Evolutionary conservation across 2,113 vertebrate genomes (phyloP), one percentile per base, ranked within the genome.

Genomic region (Stegostoma tigrinum): DNA sequence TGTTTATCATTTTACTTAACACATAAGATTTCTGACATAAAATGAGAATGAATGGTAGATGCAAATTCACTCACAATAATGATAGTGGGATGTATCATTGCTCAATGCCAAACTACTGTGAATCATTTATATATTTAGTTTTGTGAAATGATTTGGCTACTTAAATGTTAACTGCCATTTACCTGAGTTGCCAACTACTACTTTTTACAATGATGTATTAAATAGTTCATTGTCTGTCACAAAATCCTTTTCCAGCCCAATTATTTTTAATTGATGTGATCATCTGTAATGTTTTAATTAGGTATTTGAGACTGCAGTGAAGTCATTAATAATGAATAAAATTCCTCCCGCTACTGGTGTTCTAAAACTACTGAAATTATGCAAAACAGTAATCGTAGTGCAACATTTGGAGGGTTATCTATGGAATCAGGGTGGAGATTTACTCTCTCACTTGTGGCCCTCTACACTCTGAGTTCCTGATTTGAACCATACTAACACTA

Each of bases 291-390:
- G 72, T 75, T 78, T 78, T n/a, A n/a, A 78, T 78, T 78, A n/a
- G 30, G 34, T 78, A 78, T 12, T 2, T 78, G 12, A 78, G 72
- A 34, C 12, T 78, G 72, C 30, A 78, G 23, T 78, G 30, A 78
- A 78, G 70, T 78, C 72, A 78, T 8, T 78, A 78, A 78, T 78
- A 78, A n/a, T n/a, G 72, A 15, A n/a, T 78, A 78, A 78, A 12
- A 10, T n/a, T n/a, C 5, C 5, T 8, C 5, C 27, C 27, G 70
- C 70, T 34, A 78, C 30, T 78, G 30, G 72, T 78, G 30, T 30
- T 78, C 27, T 78, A 78, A 34, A 78, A 78, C 80, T 85, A 42
- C 42, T 85, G 72, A 85, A 85, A 85, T 85, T 85, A 85, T 85
- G 6, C 38, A 34, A 78, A 78, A 42, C 14, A 83, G 42, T 42